Percentiles rank a stretch among this genome's conserved stretches.
These are phyloP conservation scores for Pandion haliaetus DNA, from an alignment of 2,113 vertebrate genomes.

Conservation along the genomic window DNA sequence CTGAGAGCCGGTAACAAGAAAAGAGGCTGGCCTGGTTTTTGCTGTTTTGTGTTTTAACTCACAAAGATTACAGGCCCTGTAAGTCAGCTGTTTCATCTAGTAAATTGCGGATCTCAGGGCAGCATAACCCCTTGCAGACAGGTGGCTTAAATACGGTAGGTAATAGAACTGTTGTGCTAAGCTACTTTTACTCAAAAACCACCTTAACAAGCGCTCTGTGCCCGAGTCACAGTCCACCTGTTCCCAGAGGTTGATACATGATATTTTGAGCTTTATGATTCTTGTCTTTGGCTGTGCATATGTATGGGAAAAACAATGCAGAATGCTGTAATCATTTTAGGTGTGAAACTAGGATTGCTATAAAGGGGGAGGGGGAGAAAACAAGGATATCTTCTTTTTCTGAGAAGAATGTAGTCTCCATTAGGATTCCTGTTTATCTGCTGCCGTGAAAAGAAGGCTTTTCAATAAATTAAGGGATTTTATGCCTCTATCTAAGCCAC, in stretches of 20 bases:
- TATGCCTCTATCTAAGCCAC: background rate
- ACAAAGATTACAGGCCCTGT: slow-evolving; percentile 28
- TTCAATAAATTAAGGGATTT: slow-evolving; percentile 28
- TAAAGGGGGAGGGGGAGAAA: background rate
- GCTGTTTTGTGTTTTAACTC: background rate
- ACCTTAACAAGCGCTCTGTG: slow-evolving; percentile 80
- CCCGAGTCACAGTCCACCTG: slow-evolving; percentile 70
- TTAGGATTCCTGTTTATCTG: slow-evolving; percentile 3
- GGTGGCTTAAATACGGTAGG: slow-evolving; percentile 79
- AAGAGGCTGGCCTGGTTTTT: background rate
- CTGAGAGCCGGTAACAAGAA: background rate
- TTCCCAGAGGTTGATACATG: slow-evolving; percentile 39
- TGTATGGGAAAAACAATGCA: slow-evolving; percentile 9
- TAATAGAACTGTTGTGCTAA: slow-evolving; percentile 67
- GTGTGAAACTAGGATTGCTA: slow-evolving; percentile 17
- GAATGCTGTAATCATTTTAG: slow-evolving; percentile 44
- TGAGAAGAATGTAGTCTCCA: background rate
- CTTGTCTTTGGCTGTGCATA: background rate
- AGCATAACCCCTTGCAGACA: slow-evolving; percentile 72
- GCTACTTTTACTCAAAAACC: slow-evolving; percentile 78
- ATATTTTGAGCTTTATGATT: slow-evolving; percentile 23
- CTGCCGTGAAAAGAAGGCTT: background rate
- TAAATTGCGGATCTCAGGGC: slow-evolving; percentile 42
- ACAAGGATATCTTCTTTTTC: background rate
- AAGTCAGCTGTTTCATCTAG: slow-evolving; percentile 80